phyloP scores from a whole-genome alignment of 2,888 invertebrate genomes.

The Papilio elwesi region DNA sequence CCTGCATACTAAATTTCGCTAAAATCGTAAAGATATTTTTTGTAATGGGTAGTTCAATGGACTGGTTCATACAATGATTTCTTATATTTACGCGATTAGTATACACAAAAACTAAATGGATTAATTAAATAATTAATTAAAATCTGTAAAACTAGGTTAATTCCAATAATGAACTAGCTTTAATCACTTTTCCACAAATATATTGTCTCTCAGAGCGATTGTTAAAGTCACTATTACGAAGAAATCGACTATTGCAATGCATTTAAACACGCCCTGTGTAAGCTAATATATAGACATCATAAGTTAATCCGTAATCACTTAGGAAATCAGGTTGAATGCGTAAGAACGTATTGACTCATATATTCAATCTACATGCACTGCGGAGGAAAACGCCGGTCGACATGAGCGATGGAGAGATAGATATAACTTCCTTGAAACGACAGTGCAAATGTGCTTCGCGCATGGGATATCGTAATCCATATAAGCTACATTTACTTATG shows the following conservation, averaged over 20 bases:
- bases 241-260: neutral
- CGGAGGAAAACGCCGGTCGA: slow-evolving; percentile 53
- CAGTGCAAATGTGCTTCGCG: neutral
- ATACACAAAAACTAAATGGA: no score
- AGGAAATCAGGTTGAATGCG: slow-evolving; percentile 34
- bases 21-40: no score
- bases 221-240: neutral
- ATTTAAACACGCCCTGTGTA: slow-evolving; percentile 21
- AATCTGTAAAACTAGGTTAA: no score
- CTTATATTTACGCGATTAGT: no score
- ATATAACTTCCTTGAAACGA: slow-evolving; percentile 52
- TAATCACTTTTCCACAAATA: no score
- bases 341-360: slow-evolving; percentile 33
- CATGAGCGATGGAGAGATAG: slow-evolving; percentile 58
- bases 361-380: slow-evolving; percentile 32
- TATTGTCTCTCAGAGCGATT: no score
- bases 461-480: neutral
- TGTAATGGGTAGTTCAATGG: no score
- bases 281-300: slow-evolving; percentile 21
- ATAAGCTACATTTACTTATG: neutral
- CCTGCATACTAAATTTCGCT: no score
- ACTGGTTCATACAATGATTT: no score
- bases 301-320: slow-evolving; percentile 38
- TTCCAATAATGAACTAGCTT: no score
- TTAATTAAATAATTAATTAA: no score